phyloP scores from a whole-genome alignment of 1,140 invertebrate species.

The Drosophila prosaltans region DNA sequence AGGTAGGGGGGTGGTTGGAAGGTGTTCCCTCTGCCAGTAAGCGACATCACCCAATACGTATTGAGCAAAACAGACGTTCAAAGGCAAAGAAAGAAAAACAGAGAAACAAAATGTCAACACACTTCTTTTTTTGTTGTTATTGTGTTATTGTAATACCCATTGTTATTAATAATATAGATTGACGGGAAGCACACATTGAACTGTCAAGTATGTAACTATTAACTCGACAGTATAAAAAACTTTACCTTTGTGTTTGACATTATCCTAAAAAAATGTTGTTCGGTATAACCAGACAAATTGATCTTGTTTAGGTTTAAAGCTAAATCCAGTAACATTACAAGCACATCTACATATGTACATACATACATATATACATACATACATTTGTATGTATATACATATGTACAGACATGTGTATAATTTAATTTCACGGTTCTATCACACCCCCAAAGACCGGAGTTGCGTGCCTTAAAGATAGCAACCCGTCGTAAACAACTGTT shows the following conservation, averaged over 20 bases:
- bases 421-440: background rate
- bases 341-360: no score
- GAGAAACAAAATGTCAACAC: slow-evolving; percentile 73
- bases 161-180: slow-evolving; percentile 22
- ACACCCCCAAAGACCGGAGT: no score
- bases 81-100: slow-evolving; percentile 44
- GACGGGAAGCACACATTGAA: slow-evolving; percentile 16
- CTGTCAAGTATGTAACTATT: background rate
- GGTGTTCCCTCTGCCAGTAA: slow-evolving; percentile 31
- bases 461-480: no score
- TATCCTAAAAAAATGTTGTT: no score
- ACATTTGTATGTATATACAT: no score
- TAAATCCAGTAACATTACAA: no score
- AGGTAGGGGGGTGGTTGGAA: background rate
- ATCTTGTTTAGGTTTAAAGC: no score
- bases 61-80: slow-evolving; percentile 75
- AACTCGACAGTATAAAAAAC: no score
- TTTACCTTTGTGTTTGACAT: no score
- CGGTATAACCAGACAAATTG: no score
- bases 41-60: slow-evolving; percentile 40
- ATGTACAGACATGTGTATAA: background rate
- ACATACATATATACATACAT: background rate
- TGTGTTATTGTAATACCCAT: slow-evolving; percentile 47
- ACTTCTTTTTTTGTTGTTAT: slow-evolving; percentile 58
- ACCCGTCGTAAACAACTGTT: no score